These are phyloP conservation scores for Minunthozetes semirufus DNA, from an alignment of 2,888 invertebrate genomes.

Conservation along the genomic window DNA sequence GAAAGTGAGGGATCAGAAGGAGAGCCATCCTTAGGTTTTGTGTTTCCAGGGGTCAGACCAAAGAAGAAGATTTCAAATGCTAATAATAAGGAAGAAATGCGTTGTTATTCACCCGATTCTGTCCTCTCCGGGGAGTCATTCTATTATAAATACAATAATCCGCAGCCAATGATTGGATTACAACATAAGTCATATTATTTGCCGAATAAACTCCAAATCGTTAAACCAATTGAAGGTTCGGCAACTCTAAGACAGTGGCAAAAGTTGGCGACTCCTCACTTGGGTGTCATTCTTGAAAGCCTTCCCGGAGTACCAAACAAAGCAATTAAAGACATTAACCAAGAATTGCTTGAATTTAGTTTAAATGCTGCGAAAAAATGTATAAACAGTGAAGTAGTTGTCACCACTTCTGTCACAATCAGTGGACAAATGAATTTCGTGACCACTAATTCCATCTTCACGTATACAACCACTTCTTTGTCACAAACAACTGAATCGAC, in stretches of 20 bases:
- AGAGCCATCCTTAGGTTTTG: slow-evolving; percentile 17
- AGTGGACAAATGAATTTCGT: slow-evolving; percentile 40
- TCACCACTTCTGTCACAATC: background rate
- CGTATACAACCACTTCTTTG: slow-evolving; percentile 41
- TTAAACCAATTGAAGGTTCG: slow-evolving; percentile 87
- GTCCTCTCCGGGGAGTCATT: slow-evolving; percentile 32
- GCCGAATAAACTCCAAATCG: slow-evolving; percentile 76
- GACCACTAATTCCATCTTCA: slow-evolving; percentile 42
- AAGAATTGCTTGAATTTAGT: slow-evolving; percentile 18
- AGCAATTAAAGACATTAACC: slow-evolving; percentile 33
- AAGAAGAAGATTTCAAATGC: background rate
- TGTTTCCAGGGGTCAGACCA: background rate
- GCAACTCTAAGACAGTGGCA: slow-evolving; percentile 91
- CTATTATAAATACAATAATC: slow-evolving; percentile 30
- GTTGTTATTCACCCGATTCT: slow-evolving; percentile 35
- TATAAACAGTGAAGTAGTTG: too few relatives aligned
- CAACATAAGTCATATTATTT: slow-evolving; percentile 46
- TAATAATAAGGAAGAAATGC: slow-evolving; percentile 1
- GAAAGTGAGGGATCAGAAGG: slow-evolving; percentile 32
- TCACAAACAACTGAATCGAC: slow-evolving; percentile 37
- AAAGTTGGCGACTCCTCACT: slow-evolving; percentile 80
- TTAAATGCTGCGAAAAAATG: slow-evolving; percentile 6
- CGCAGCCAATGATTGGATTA: slow-evolving; percentile 35
- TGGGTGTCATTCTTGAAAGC: slow-evolving; percentile 69
- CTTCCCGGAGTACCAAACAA: slow-evolving; percentile 41